A percentile compares a stretch with the other conserved stretches of the same genome.
Evolutionary conservation across 2,113 vertebrate genomes (phyloP).

Genomic region (Chionis minor): DNA sequence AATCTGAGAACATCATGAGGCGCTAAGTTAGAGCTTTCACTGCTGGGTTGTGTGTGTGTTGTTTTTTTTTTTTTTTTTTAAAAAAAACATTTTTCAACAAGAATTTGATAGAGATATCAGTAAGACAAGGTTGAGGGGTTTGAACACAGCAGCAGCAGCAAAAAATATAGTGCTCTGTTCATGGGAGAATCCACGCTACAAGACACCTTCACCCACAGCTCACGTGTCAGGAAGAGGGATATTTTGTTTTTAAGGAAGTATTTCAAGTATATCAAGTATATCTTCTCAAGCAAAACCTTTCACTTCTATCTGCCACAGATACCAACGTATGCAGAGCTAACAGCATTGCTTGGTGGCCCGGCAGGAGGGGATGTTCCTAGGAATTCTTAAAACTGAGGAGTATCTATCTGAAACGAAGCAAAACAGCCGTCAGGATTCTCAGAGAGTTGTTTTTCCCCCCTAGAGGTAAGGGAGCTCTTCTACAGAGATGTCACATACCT

Average conservation of each 20-base stretch:
- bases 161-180: neutral
- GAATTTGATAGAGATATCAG: slow-evolving; percentile 72
- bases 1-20: slow-evolving; percentile 74
- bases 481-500: neutral
- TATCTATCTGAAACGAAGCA: neutral
- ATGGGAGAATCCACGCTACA: neutral
- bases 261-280: neutral
- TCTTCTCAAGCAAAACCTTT: neutral
- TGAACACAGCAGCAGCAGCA: neutral
- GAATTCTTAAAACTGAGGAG: neutral
- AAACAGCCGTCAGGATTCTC: neutral
- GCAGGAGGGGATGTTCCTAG: neutral
- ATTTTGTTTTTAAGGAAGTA: neutral
- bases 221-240: neutral
- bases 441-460: neutral
- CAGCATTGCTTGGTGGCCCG: neutral
- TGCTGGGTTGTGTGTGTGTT: slow-evolving; percentile 17
- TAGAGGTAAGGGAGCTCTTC: neutral
- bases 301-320: neutral
- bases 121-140: neutral
- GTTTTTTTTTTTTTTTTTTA: neutral
- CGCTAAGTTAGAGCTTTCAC: slow-evolving; percentile 74
- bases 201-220: neutral
- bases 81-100: slow-evolving; percentile 52
- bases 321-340: neutral